A percentile compares a stretch with the other conserved stretches of the same genome.
Evolutionary conservation across 2,888 invertebrate species (phyloP).

Genomic region (Cephus spinipes): DNA sequence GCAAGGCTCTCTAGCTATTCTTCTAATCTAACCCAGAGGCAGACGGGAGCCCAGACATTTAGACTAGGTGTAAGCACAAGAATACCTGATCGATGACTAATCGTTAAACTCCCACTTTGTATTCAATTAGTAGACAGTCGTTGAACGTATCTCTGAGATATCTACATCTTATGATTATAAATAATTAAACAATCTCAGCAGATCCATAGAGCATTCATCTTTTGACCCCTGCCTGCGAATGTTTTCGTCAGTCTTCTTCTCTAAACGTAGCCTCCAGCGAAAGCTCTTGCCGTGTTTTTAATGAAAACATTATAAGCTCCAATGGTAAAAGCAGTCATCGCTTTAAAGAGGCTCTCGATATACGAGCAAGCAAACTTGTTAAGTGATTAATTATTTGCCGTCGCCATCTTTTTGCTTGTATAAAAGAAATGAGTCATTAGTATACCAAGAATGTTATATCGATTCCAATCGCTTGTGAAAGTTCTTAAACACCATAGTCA

Average conservation of each 20-base stretch:
- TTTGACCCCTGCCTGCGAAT: too few species aligned
- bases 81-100: neutral
- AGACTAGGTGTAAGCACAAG: neutral
- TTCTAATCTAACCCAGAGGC: neutral
- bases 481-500: neutral
- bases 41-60: neutral
- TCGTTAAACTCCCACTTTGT: neutral
- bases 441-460: neutral
- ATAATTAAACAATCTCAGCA: neutral
- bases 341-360: neutral
- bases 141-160: neutral
- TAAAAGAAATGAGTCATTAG: neutral
- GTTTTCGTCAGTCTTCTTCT: neutral
- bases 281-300: neutral
- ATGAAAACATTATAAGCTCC: neutral
- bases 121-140: neutral
- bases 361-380: neutral
- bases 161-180: neutral
- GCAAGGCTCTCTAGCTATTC: neutral
- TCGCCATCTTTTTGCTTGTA: neutral
- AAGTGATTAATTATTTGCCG: neutral
- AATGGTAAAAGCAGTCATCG: neutral
- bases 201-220: too few species aligned
- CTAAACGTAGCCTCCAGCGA: neutral
- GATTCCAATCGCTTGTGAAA: neutral